phyloP scores from a whole-genome alignment of 2,888 invertebrate species.

The Pterostichus madidus region DNA sequence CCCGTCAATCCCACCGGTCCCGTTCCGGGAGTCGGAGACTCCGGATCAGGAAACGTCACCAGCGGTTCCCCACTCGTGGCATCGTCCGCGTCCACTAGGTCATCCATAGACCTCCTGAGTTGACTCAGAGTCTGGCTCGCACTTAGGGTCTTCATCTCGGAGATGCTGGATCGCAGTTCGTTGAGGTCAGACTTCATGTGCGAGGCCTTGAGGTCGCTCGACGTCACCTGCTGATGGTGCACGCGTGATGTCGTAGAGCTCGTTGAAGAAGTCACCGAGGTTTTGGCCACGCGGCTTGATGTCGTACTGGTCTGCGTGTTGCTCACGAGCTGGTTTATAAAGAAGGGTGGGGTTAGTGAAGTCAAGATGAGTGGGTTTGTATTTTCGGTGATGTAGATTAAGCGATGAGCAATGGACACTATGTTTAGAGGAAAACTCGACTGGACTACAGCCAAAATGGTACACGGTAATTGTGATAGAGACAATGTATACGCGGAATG shows the following conservation, averaged over 20 bases:
- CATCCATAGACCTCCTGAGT: constrained; percentile 87
- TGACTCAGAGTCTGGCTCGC: constrained; percentile 70
- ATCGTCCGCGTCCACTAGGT: constrained; percentile 83
- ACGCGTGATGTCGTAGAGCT: constrained; percentile 79
- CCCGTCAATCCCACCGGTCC: constrained; percentile 70
- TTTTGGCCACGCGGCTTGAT: constrained; percentile 76
- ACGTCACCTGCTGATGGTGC: constrained; percentile 74
- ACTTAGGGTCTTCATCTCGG: constrained; percentile 89
- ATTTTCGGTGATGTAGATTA: constrained; percentile 47
- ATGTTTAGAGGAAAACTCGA: constrained; percentile 55
- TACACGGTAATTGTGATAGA: constrained; percentile 2
- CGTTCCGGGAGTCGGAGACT: constrained; percentile 82
- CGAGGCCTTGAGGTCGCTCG: constrained; percentile 89
- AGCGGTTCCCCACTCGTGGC: constrained; percentile 81
- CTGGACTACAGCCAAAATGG: constrained; percentile 37
- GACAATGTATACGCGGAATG: not conserved
- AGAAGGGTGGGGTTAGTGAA: constrained; percentile 25
- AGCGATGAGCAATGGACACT: constrained; percentile 53
- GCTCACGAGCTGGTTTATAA: constrained; percentile 74
- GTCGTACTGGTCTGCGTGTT: constrained; percentile 82
- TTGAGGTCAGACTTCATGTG: constrained; percentile 89
- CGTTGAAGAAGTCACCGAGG: constrained; percentile 72
- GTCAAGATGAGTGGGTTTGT: constrained; percentile 45
- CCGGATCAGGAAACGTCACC: constrained; percentile 89
- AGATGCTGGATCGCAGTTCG: constrained; percentile 90